These are phyloP conservation scores for Dynastes hyllus DNA, from an alignment of 2,888 invertebrate genomes.

Conservation along the genomic window DNA sequence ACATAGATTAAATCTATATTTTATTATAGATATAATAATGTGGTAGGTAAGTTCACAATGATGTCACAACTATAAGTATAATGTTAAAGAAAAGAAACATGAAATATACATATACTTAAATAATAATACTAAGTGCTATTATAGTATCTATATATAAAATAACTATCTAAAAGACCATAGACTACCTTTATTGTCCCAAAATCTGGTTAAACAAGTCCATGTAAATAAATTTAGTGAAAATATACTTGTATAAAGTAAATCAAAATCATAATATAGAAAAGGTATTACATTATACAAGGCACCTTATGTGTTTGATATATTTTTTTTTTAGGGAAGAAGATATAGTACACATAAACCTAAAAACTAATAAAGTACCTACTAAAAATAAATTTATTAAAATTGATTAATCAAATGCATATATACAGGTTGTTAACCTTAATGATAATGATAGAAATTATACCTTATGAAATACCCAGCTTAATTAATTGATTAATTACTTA, in stretches of 20 bases:
- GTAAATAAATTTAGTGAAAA: neutral
- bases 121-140: conserved; percentile 44
- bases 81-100: conserved; percentile 35
- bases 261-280: conserved; percentile 10
- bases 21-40: conserved; percentile 32
- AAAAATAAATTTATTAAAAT: conserved; percentile 15
- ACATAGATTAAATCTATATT: conserved; percentile 44
- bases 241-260: neutral
- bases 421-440: conserved; percentile 30
- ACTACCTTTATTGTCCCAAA: conserved; percentile 38
- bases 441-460: conserved; percentile 11
- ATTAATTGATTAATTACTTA: conserved; percentile 20
- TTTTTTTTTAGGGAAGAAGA: neutral
- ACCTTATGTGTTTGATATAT: conserved; percentile 33
- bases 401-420: conserved; percentile 27
- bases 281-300: conserved; percentile 43
- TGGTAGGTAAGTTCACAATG: conserved; percentile 35
- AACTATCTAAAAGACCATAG: conserved; percentile 22
- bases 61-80: conserved; percentile 33
- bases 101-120: conserved; percentile 46
- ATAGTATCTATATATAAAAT: conserved; percentile 36
- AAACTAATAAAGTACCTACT: conserved; percentile 21
- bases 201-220: conserved; percentile 37
- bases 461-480: conserved; percentile 37
- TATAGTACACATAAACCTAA: conserved; percentile 15